A percentile compares a stretch with the other conserved stretches of the same genome.
Conservation (phyloP, 2,888 invertebrate species). For the Proisotoma minuta region DNA sequence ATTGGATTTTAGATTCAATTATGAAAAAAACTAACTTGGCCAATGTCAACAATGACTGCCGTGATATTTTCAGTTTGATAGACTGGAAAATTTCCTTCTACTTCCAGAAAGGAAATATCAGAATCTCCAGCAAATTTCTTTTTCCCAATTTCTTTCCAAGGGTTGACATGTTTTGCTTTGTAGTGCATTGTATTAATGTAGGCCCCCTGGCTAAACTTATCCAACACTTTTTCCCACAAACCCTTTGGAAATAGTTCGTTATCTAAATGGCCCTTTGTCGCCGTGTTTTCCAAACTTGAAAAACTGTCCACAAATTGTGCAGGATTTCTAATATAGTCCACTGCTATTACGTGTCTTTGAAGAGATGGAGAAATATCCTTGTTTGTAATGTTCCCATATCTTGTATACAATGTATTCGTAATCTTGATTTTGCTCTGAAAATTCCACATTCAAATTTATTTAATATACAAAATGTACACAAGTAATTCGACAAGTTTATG, state of each 20-base stretch:
- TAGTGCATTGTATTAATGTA: conserved; percentile 16
- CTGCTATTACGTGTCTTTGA: conserved; percentile 21
- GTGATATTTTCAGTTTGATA: conserved; percentile 22
- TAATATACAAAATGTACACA: too few species aligned
- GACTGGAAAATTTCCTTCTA: conserved; percentile 19
- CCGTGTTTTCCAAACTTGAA: conserved; percentile 13
- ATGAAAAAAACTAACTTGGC: neutral
- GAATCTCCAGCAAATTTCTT: conserved; percentile 27
- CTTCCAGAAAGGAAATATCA: conserved; percentile 23
- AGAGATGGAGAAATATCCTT: conserved; percentile 21
- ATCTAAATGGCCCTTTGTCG: conserved; percentile 32
- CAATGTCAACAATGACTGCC: conserved; percentile 26
- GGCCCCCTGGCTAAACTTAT: conserved; percentile 28
- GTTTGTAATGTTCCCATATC: conserved; percentile 27
- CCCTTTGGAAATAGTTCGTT: conserved; percentile 25
- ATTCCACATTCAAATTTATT: too few species aligned
- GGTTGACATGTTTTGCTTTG: conserved; percentile 20
- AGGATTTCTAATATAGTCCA: conserved; percentile 25
- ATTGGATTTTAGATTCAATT: neutral
- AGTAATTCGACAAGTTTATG: too few species aligned
- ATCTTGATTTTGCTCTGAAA: conserved; percentile 32
- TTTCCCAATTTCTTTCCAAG: conserved; percentile 28
- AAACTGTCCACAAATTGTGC: conserved; percentile 26
- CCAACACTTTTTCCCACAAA: conserved; percentile 34
- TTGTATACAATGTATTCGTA: conserved; percentile 28